A percentile compares a stretch with the other conserved stretches of the same genome.
Conservation (phyloP, 1,140 invertebrate genomes). For the Pantala flavescens region DNA sequence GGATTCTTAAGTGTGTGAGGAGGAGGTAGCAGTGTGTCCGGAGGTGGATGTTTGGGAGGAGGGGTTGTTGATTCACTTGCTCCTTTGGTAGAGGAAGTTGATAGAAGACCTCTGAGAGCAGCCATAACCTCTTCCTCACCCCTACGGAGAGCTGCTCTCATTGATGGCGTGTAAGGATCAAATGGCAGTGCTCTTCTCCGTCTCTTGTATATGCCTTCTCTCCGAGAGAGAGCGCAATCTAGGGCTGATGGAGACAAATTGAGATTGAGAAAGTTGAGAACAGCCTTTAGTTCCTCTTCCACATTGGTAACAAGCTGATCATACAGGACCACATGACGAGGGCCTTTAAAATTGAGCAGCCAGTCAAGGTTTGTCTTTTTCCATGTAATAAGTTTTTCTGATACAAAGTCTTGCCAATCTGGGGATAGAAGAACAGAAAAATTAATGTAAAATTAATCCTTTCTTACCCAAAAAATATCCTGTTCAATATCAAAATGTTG, state of each 20-base stretch:
- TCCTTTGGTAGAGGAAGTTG: not conserved
- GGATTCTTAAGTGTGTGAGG: no score
- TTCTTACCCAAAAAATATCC: no score
- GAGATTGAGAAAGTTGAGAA: constrained; percentile 51
- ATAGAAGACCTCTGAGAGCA: not conserved
- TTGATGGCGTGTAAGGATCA: constrained; percentile 51
- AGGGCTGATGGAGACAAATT: constrained; percentile 31
- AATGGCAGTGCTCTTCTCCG: constrained; percentile 51
- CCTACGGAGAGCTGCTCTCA: constrained; percentile 37
- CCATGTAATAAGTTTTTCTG: constrained; percentile 54
- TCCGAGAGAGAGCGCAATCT: constrained; percentile 44
- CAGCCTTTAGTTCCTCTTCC: constrained; percentile 41
- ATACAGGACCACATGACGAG: constrained; percentile 57
- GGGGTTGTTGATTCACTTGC: not conserved
- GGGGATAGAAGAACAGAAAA: constrained; percentile 24
- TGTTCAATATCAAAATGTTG: no score
- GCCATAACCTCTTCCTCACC: constrained; percentile 16
- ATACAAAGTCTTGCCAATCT: constrained; percentile 64
- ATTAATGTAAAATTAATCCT: constrained; percentile 11
- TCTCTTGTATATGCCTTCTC: constrained; percentile 59
- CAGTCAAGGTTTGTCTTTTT: constrained; percentile 54
- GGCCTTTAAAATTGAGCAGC: constrained; percentile 56
- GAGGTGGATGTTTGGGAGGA: no score
- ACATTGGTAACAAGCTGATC: constrained; percentile 54
- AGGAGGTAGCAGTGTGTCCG: no score